A percentile compares a stretch with the other conserved stretches of the same genome.
Conservation (phyloP, 2,797 vertebrate genomes). For the Phalanger gymnotis region DNA sequence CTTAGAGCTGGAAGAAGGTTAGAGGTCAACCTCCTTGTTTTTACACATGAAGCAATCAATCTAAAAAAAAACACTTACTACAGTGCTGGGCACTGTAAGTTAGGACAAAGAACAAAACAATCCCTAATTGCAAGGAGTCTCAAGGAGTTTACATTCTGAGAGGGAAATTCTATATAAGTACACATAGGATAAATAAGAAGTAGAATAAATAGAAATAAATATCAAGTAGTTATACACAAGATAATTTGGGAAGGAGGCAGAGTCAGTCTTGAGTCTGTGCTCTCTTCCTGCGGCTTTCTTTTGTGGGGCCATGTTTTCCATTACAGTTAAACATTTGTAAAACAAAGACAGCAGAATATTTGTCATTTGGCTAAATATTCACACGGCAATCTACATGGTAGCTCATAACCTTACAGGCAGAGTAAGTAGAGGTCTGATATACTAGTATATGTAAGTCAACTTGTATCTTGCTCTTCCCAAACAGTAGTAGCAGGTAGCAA, state of each 20-base stretch:
- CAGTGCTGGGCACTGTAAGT: not conserved
- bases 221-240: not conserved
- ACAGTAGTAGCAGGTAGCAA: not conserved
- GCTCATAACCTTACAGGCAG: not conserved
- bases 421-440: not conserved
- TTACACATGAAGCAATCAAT: not conserved
- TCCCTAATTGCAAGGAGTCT: not conserved
- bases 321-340: slow-evolving; percentile 25
- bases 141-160: not conserved
- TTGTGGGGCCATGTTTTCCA: slow-evolving; percentile 12
- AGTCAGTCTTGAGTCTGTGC: not conserved
- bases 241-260: not conserved
- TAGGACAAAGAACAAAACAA: not conserved
- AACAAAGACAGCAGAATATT: slow-evolving; percentile 28
- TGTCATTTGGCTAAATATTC: slow-evolving; percentile 24
- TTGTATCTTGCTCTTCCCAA: slow-evolving; percentile 15
- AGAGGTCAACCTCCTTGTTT: not conserved
- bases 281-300: slow-evolving; percentile 34
- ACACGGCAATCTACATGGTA: not conserved
- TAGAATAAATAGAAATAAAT: not conserved
- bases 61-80: not conserved
- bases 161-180: not conserved
- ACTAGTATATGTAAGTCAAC: not conserved
- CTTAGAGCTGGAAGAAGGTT: not conserved
- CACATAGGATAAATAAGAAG: not conserved